Base-by-base conservation (phyloP, 2,113 vertebrate species). In the Saccopteryx leptura region DNA sequence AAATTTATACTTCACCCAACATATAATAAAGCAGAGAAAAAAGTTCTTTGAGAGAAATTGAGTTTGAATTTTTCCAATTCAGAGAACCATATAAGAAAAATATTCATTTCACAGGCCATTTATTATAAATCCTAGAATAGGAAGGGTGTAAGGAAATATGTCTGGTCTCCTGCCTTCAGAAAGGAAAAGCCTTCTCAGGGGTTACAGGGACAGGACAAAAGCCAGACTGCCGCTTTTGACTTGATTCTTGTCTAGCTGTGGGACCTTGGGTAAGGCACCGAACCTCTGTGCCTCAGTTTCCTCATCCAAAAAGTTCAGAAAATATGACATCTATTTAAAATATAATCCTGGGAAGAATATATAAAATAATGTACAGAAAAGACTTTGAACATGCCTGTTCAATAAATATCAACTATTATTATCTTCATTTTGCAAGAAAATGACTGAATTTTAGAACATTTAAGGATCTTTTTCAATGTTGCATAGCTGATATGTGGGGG, bases 1-100 rank as follows among this genome's bases (percentile, higher is more conserved):
- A 60, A 63, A 84, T 87, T 75, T 63, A 24, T 56, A 60, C 31
- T 88, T 88, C 2, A 23, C 4, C 3, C 26, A 60, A 14, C 2
- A 56, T 56, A 68, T 84, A 93, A 79, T 86, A 39, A 94, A 65
- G 60, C 9, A 66, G 26, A 81, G 4, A 65, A 84, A 66, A 66
- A 60, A 18, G 9, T 74, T 88, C 9, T 93, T 86, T 75, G 82
- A 88, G 52, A 90, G 4, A 84, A 92, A 19, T 71, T 85, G 15
- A 7, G 7, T 93, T 68, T 93, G 63, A 48, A 50, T 78, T 63
- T 92, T 92, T 94, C 66, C 28, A 50, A 10, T 91, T 74, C 79
- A 75, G 31, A 26, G 66, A 71, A 71, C 79, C 17, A 68, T 78
- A 7, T n/a, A 60, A 85, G 17, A 4, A 26, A 76, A 72, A 26